Conservation (phyloP, 2,797 vertebrate species). For the Chelon labrosus region DNA sequence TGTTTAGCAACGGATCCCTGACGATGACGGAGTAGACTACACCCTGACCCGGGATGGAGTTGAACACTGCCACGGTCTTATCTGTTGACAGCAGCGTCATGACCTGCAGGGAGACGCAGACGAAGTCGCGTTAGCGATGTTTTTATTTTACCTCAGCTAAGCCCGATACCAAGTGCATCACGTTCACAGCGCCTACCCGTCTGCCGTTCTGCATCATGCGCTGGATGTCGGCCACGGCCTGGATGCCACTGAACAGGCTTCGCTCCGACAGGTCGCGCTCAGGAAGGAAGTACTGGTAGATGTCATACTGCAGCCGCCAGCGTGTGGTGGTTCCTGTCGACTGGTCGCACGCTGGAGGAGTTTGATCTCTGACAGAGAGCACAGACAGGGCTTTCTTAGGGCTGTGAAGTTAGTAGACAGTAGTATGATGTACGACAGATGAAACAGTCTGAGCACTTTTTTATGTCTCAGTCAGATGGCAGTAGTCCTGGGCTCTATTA, state of each 20-base stretch:
- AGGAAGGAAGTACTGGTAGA: conserved; percentile 94
- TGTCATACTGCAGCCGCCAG: conserved; percentile 91
- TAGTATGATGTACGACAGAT: background rate
- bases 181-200: conserved; percentile 78
- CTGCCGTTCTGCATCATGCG: conserved; percentile 80
- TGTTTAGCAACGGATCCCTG: conserved; percentile 90
- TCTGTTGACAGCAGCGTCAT: conserved; percentile 85
- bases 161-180: background rate
- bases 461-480: background rate
- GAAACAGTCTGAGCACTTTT: background rate
- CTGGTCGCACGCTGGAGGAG: conserved; percentile 84
- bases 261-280: conserved; percentile 88
- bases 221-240: conserved; percentile 82
- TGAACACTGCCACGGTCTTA: conserved; percentile 85
- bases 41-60: conserved; percentile 91
- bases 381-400: background rate
- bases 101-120: conserved; percentile 77
- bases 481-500: too few species aligned
- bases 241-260: conserved; percentile 84
- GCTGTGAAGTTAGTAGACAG: background rate
- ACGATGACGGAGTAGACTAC: conserved; percentile 94
- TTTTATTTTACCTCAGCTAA: background rate
- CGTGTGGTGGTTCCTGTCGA: conserved; percentile 66
- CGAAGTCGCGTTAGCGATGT: too few species aligned
- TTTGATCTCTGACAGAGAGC: conserved; percentile 78